Base-by-base conservation (phyloP, 2,797 vertebrate genomes). In the Echeneis naucrates region DNA sequence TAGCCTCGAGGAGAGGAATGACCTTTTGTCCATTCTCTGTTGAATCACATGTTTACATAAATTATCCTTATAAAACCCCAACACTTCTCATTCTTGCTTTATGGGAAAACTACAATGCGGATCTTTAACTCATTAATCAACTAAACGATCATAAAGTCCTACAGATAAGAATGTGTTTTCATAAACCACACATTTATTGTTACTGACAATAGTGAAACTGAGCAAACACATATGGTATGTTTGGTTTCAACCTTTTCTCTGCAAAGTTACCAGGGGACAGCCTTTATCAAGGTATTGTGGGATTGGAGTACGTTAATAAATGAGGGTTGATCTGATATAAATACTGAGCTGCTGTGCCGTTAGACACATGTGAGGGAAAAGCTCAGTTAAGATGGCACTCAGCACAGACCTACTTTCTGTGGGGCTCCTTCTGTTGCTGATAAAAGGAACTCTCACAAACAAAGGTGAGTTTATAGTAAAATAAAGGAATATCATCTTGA, bases 261-360 rank as follows among this genome's bases (percentile, higher is more conserved):
- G 66, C 33, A 63, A 24, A 50, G 30, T 24, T 30, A 19, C 45
- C 4, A 2, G 8, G 32, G 33, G 64, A 52, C 30, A 35, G 53
- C 26, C 48, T 57, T 51, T 61, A 17, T 57, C n/a, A 57, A 68
- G 65, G 32, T 55, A 19, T 48, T 68, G 16, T 56, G 13, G 24
- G 62, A 32, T 13, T 61, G 56, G 24, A 38, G 17, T 68, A 59
- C 50, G 52, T 27, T 51, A 23, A 21, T 13, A 58, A 47, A 59
- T 19, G 45, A 60, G 83, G 68, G 73, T 42, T 62, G 64, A 70
- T 58, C 9, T 17, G 10, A 27, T 85, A 88, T 89, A 90, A 90
- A 74, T 63, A 72, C 72, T 26, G 64, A 72, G 75, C 45, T 23
- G 42, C 3, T 44, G 52, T 26, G 26, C 17, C 21, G 4, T 17